Percentiles rank a stretch among this genome's conserved stretches.
phyloP scores from a whole-genome alignment of 2,797 vertebrate genomes.

The Macropodus opercularis region DNA sequence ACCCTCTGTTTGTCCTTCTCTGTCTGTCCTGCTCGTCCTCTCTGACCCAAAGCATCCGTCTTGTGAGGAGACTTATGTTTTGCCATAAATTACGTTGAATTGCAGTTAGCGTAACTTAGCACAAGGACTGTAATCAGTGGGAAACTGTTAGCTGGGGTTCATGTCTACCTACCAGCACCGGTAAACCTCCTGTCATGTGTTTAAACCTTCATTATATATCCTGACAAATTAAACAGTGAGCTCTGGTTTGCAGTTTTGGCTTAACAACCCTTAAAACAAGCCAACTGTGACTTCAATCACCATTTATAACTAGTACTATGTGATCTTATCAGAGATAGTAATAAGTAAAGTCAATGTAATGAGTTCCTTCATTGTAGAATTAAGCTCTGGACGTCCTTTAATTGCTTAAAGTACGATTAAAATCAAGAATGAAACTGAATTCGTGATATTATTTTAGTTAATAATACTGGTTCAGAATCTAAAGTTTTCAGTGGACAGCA shows the following conservation, averaged over 20 bases:
- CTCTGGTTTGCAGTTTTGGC: background rate
- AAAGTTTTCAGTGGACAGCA: slow-evolving; percentile 9
- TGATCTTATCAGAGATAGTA: too few species aligned
- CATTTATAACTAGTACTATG: background rate
- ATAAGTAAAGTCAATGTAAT: too few species aligned
- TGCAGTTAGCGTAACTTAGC: slow-evolving; percentile 2
- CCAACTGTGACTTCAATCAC: background rate
- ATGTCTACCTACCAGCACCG: background rate
- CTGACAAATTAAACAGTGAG: background rate
- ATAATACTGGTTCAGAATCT: background rate
- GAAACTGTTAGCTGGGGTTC: too few species aligned
- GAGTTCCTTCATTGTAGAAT: too few species aligned
- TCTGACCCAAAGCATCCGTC: slow-evolving; percentile 10
- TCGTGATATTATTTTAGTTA: background rate
- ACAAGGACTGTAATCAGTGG: background rate
- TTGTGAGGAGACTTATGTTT: slow-evolving; percentile 13
- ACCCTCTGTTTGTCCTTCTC: slow-evolving; percentile 64
- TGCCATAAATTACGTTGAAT: background rate
- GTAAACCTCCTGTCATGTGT: background rate
- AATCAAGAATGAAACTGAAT: background rate
- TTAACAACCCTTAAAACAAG: background rate
- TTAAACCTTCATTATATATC: background rate
- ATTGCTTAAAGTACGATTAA: background rate
- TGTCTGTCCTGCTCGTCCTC: slow-evolving; percentile 40
- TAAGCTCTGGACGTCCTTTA: background rate